Percentiles rank a stretch among this genome's conserved stretches.
phyloP scores from a whole-genome alignment of 2,113 vertebrate species.

The Ameiurus melas region DNA sequence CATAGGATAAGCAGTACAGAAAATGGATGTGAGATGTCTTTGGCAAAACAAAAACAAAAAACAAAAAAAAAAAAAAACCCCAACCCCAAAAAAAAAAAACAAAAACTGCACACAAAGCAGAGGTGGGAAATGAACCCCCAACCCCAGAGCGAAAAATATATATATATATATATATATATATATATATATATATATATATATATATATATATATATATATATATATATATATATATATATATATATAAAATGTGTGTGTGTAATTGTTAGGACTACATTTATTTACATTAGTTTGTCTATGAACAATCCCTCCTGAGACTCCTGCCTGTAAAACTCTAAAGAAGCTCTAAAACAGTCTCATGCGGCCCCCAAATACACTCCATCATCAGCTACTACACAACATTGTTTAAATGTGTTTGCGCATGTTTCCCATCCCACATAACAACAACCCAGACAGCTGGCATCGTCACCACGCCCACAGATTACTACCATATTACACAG shows the following conservation, averaged over 20 bases:
- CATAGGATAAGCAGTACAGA: too few relatives aligned
- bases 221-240: too few relatives aligned
- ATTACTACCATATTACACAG: background rate
- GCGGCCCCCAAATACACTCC: background rate
- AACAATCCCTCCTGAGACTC: background rate
- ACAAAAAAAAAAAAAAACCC: too few relatives aligned
- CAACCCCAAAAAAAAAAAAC: too few relatives aligned
- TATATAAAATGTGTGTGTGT: background rate
- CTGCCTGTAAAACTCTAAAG: background rate
- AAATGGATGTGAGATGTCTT: too few relatives aligned
- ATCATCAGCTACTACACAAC: background rate
- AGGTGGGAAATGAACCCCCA: too few relatives aligned
- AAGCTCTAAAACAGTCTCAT: background rate
- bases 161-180: too few relatives aligned
- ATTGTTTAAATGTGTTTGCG: background rate
- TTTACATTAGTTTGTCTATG: background rate
- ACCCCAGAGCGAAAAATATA: too few relatives aligned
- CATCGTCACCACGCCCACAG: background rate
- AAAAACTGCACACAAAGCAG: too few relatives aligned
- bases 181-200: too few relatives aligned
- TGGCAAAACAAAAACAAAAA: too few relatives aligned
- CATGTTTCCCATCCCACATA: background rate
- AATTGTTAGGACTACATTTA: background rate
- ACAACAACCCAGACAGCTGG: background rate
- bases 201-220: too few relatives aligned